Base-by-base conservation (phyloP, 1,140 invertebrate genomes). In the Lineus longissimus region DNA sequence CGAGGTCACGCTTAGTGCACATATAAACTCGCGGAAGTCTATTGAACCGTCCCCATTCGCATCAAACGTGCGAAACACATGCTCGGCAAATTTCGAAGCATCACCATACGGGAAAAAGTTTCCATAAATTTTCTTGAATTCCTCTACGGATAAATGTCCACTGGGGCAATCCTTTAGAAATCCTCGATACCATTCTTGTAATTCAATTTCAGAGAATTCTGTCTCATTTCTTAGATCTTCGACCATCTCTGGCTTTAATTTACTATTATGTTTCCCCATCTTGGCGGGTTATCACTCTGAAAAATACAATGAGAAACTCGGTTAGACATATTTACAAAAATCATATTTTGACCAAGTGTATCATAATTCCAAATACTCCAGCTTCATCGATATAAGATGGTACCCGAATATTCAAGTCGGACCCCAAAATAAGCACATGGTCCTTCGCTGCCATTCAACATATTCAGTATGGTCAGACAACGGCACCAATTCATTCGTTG, bases 51-150 rank as follows among this genome's bases (percentile, higher is more conserved):
- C 95, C 59, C 92, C 91, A 80, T 98, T 98, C 31, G 93, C 92
- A 82, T 98, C 95, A 83, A 98, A 98, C 59, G 95, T 97, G 77
- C 95, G 89, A 84, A 98, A 98, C 66, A 98, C 95, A 81, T 98
- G 95, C 83, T 97, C 95, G 75, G 95, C 94, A 87, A 98, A 98
- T 89, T 97, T 97, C 71, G 94, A 97, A 47, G 95, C 94, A 81
- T 98, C 95, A n/a, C 95, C 95, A 76, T 98, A 97, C 22, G 95
- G 95, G 78, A 98, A 98, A 83, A 98, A 98, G 81, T 97, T 97
- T 68, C 94, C 94, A 66, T 98, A 98, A 75, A 98, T 97, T 85
- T 97, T 97, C 82, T 98, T 97, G 79, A 98, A 98, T 80, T 98
- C 95, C 73, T 97, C 94, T 43, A 97, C 93, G 59, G 93, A 94